Percentiles rank a stretch among this genome's conserved stretches.
Conservation (phyloP, 2,113 vertebrate species). For the Speoplatyrhinus poulsoni region DNA sequence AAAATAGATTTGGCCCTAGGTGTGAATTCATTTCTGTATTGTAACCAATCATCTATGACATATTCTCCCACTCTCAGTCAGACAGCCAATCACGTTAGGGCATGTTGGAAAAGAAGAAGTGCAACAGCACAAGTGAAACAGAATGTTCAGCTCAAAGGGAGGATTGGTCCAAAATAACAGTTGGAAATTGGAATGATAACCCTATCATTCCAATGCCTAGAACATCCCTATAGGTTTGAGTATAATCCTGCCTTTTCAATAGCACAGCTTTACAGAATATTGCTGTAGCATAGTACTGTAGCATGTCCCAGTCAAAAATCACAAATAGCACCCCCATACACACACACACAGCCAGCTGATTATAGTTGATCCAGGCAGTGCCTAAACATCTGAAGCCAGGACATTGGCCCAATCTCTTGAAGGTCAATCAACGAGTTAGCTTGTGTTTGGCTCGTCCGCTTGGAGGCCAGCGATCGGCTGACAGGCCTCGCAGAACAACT, state of each 20-base stretch:
- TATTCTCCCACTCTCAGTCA: too few relatives aligned
- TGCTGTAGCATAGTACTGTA: not conserved
- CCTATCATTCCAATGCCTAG: too few relatives aligned
- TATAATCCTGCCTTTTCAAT: not conserved
- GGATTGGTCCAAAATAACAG: too few relatives aligned
- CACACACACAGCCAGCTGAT: slow-evolving; percentile 36
- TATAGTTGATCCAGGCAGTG: slow-evolving; percentile 41
- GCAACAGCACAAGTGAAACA: too few relatives aligned
- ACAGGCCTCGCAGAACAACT: slow-evolving; percentile 33
- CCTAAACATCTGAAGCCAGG: slow-evolving; percentile 39
- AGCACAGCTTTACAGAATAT: not conserved
- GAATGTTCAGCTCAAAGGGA: too few relatives aligned
- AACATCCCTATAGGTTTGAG: not conserved
- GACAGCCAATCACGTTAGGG: too few relatives aligned
- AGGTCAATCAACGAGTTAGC: slow-evolving; percentile 61
- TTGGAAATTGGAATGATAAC: too few relatives aligned
- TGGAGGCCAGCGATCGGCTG: slow-evolving; percentile 39
- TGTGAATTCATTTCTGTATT: too few relatives aligned
- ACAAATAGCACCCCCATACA: not conserved
- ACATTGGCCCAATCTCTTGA: slow-evolving; percentile 49
- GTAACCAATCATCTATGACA: too few relatives aligned
- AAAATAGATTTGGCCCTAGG: too few relatives aligned
- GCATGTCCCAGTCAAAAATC: slow-evolving; percentile 21
- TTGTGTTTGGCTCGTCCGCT: slow-evolving; percentile 56
- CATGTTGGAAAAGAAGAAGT: too few relatives aligned